Conservation (phyloP, 2,797 vertebrate genomes). For the Fistularia commersonii region DNA sequence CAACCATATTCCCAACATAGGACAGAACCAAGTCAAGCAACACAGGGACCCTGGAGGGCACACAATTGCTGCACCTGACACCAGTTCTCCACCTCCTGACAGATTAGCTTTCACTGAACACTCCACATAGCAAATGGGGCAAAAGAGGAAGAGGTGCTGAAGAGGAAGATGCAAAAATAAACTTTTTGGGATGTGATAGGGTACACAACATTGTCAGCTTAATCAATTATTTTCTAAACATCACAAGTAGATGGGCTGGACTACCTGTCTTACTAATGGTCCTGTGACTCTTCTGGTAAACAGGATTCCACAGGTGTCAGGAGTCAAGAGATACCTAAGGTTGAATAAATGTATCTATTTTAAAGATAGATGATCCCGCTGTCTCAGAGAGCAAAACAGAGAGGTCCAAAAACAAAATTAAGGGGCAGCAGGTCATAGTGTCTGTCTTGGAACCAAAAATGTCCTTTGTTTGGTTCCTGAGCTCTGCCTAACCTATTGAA, state of each 20-base stretch:
- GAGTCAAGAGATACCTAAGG: no score
- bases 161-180: slow-evolving; percentile 33
- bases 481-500: no score
- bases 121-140: slow-evolving; percentile 51
- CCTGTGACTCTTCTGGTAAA: not conserved
- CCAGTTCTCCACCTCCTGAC: slow-evolving; percentile 59
- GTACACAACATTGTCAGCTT: slow-evolving; percentile 19
- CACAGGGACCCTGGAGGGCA: slow-evolving; percentile 61
- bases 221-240: slow-evolving; percentile 20
- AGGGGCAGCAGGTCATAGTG: no score
- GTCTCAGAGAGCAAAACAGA: no score
- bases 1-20: slow-evolving; percentile 65
- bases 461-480: no score
- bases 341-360: no score
- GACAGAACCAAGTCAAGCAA: slow-evolving; percentile 50
- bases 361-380: no score
- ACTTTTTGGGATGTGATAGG: slow-evolving; percentile 37
- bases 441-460: no score
- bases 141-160: slow-evolving; percentile 42
- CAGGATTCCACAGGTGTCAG: no score
- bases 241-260: slow-evolving; percentile 18
- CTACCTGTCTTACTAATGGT: not conserved
- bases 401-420: no score
- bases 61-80: slow-evolving; percentile 50
- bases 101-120: slow-evolving; percentile 62